Evolutionary conservation across 2,113 vertebrate species (phyloP), one percentile per base, ranked within the genome.

Genomic region (Pseudolaguvia tuberculata): DNA sequence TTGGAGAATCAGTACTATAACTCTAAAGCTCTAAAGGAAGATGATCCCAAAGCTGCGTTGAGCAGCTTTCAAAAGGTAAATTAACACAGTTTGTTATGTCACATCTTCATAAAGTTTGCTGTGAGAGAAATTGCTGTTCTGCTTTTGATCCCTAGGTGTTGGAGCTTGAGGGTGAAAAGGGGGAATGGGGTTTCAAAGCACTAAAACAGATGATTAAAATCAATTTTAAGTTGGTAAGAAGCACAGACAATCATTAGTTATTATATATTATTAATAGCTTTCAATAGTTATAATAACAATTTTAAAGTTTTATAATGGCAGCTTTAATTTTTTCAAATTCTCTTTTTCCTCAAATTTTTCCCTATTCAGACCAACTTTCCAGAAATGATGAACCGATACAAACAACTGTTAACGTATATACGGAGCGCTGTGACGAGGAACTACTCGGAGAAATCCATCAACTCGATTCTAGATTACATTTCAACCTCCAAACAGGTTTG

Each of bases 191-290:
- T 76, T 99, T 99, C 87, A 99, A 99, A 93, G 97, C 97, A 81
- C 86, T 99, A 84, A 99, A 99, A 90, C 97, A 99, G 90, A 99
- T 99, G 97, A 99, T 99, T 86, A 99, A 99, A 90, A 99, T 99
- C 87, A 99, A 99, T 88, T 99, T 99, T 88, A 99, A 99, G 86
- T 86, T 99, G 94, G 97, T 99, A 93, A 84, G 91, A 18, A 23
- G 4, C 4, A 0, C 27, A 1, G 18, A 62, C 12, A 55, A 65
- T 3, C 21, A 42, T 8, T 42, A 42, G 4, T 42, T 7, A 1
- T 9, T 6, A 42, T 1, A 42, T 9, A 42, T 42, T 42, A n/a
- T n/a, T n/a, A n/a, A n/a, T n/a, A n/a, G n/a, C n/a, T n/a, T n/a
- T n/a, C n/a, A n/a, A n/a, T n/a, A n/a, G n/a, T n/a, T n/a, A n/a